Evolutionary conservation across 1,140 invertebrate genomes (phyloP), one percentile per base, ranked within the genome.

Genomic region (Eriosoma lanigerum): DNA sequence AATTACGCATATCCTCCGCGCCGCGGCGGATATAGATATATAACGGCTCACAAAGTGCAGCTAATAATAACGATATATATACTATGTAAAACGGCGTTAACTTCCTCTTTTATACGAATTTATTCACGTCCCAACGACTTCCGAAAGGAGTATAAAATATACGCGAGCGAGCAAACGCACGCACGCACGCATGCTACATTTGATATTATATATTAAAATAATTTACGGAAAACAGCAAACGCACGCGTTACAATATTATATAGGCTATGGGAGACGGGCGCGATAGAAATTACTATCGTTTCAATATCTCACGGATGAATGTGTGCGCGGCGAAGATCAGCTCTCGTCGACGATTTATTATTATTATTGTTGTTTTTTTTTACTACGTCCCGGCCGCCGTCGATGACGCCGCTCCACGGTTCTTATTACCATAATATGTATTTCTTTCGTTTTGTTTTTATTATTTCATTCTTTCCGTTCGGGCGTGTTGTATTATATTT

Each of bases 251-350:
- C 8, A 38, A 38, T 38, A 38, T 38, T 38, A 38, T 38, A 4
- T n/a, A n/a, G n/a, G n/a, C n/a, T 21, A 26, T 26, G n/a, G 52
- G n/a, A 29, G 52, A 38, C 26, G n/a, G n/a, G 72, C 19, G 48
- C 50, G 48, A 54, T 56, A 52, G 72, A 75, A 75, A 75, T 75
- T 54, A 75, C 72, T 8, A 8, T 58, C 73, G 73, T 76, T 76
- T 76, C 73, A 76, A 76, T 76, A 76, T 76, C 73, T 76, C 73
- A 76, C 73, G 73, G 73, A 58, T 76, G 73, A 76, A 76, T 58
- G 73, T 56, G 26, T 73, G 29, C 29, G n/a, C 19, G 48, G 6
- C 48, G 48, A 38, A 19, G 48, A 44, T 58, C 32, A 38, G 32
- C 32, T 38, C 26, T 56, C 26, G 32, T 56, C 72, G 26, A 8